These are phyloP conservation scores for Chaetops frenatus DNA, from an alignment of 2,113 vertebrate species.

Conservation along the genomic window DNA sequence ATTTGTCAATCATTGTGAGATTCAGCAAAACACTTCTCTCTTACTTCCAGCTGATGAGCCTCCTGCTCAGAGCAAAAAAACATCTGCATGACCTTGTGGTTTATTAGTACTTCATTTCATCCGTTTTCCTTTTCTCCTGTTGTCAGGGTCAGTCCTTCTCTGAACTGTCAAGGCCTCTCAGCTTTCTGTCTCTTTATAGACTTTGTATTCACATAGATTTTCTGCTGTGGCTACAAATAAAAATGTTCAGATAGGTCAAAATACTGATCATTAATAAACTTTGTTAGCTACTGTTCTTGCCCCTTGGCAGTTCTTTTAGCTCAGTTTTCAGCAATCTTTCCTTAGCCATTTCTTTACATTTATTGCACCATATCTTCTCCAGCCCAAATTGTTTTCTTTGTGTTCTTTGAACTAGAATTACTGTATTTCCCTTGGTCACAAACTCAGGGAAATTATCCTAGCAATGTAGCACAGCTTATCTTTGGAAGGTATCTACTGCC, in stretches of 20 bases:
- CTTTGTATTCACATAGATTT: background rate
- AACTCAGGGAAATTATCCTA: background rate
- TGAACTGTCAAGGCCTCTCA: slow-evolving; percentile 32
- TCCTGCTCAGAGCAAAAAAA: background rate
- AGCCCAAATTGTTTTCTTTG: background rate
- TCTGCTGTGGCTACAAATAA: background rate
- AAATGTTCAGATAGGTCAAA: background rate
- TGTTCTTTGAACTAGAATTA: background rate
- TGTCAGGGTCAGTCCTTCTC: slow-evolving; percentile 32
- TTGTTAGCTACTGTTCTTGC: background rate
- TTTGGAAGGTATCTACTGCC: background rate
- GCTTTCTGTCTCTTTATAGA: background rate
- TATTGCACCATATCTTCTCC: background rate
- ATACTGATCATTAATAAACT: background rate
- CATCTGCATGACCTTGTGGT: slow-evolving; percentile 60
- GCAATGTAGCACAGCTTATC: background rate
- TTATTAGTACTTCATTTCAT: slow-evolving; percentile 47
- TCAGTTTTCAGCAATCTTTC: background rate
- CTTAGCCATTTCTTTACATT: background rate
- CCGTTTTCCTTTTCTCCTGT: background rate
- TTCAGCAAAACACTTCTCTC: slow-evolving; percentile 35
- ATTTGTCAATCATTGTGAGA: slow-evolving; percentile 13
- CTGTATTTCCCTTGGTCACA: background rate
- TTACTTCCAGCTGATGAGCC: slow-evolving; percentile 31
- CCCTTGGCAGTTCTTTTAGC: background rate